phyloP scores from a whole-genome alignment of 1,140 invertebrate species.

The Eumeta japonica region DNA sequence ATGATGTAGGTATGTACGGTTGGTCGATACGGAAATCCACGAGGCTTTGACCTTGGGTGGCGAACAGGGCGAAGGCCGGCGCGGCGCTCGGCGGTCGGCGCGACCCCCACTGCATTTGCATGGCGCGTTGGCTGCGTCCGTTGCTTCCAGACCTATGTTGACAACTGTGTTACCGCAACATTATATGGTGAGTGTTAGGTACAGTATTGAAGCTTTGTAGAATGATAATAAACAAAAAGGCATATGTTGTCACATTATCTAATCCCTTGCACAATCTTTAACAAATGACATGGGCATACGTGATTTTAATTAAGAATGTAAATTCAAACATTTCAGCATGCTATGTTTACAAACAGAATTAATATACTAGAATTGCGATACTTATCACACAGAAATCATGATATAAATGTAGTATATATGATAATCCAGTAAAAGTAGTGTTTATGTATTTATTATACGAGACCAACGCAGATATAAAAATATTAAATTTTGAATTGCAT shows the following conservation, averaged over 20 bases:
- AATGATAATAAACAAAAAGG: not conserved
- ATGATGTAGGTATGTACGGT: constrained; percentile 74
- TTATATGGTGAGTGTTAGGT: constrained; percentile 28
- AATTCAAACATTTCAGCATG: no score
- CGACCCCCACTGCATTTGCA: constrained; percentile 83
- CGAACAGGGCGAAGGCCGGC: constrained; percentile 30
- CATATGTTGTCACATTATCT: not conserved
- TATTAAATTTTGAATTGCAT: no score
- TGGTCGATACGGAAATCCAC: constrained; percentile 85
- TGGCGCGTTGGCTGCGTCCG: constrained; percentile 79
- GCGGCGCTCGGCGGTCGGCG: constrained; percentile 29
- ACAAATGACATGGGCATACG: not conserved
- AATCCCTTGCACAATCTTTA: not conserved
- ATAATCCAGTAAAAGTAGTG: no score
- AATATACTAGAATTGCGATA: no score
- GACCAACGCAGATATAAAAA: no score
- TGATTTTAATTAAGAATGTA: not conserved
- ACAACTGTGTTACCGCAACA: constrained; percentile 22
- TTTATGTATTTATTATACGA: no score
- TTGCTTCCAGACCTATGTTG: constrained; percentile 12
- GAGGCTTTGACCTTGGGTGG: constrained; percentile 75
- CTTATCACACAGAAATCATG: no score
- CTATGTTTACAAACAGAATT: no score
- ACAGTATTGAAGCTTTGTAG: not conserved
- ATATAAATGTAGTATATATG: no score